phyloP scores from a whole-genome alignment of 1,140 invertebrate species.

The Aphaenogaster ashmeadi region DNA sequence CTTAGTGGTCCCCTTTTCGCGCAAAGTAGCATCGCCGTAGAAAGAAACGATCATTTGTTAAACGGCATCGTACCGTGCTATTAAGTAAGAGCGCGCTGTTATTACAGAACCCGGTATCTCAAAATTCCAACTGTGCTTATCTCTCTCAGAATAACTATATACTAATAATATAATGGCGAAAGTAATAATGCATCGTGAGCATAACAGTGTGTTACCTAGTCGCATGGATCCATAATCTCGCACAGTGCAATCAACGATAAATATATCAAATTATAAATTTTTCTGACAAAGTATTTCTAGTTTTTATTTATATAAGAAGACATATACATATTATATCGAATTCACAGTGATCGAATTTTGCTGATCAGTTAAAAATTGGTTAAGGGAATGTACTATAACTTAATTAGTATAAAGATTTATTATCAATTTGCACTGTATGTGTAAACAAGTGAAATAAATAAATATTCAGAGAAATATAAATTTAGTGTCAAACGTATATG shows the following conservation, averaged over 20 bases:
- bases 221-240: neutral
- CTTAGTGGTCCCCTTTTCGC: constrained; percentile 48
- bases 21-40: constrained; percentile 45
- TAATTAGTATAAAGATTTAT: neutral
- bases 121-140: constrained; percentile 34
- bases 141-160: constrained; percentile 41
- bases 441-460: neutral
- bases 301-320: neutral
- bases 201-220: neutral
- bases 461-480: neutral
- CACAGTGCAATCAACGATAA: constrained; percentile 9
- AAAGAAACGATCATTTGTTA: constrained; percentile 64
- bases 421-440: neutral
- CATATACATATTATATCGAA: neutral
- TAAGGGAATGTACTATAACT: neutral
- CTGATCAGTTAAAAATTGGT: neutral
- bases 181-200: constrained; percentile 38
- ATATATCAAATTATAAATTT: constrained; percentile 29
- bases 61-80: constrained; percentile 48
- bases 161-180: constrained; percentile 57
- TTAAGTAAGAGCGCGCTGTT: constrained; percentile 58
- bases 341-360: neutral
- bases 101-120: constrained; percentile 46
- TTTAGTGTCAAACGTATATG: neutral
- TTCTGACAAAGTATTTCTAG: neutral